phyloP scores from a whole-genome alignment of 1,140 invertebrate species.

The Pantala flavescens region DNA sequence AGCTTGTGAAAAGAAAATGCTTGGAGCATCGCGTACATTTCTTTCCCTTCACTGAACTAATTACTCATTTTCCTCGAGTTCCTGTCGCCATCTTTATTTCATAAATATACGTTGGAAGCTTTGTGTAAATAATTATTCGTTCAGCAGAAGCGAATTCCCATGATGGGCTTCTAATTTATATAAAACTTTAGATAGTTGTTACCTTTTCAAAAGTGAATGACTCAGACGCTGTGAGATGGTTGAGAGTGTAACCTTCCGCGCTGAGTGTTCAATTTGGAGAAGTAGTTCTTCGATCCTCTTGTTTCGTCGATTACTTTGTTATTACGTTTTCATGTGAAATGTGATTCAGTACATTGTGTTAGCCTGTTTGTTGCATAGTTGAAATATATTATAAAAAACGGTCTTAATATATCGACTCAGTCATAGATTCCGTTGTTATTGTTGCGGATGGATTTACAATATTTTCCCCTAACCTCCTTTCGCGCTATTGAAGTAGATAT shows the following conservation, averaged over 20 bases:
- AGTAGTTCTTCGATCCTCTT: conserved; percentile 21
- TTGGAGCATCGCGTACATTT: background rate
- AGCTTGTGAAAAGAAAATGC: too few species aligned
- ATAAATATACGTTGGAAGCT: background rate
- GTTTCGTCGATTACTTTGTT: conserved; percentile 20
- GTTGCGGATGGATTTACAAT: conserved; percentile 40
- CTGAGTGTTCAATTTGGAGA: conserved; percentile 24
- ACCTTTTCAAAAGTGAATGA: conserved; percentile 23
- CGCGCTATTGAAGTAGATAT: conserved; percentile 54
- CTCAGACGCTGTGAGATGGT: conserved; percentile 21
- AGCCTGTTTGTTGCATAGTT: conserved; percentile 17
- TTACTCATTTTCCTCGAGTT: background rate
- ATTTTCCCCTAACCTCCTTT: conserved; percentile 56
- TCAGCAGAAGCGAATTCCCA: too few species aligned
- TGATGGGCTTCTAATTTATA: too few species aligned
- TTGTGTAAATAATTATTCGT: too few species aligned
- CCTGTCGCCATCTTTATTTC: background rate
- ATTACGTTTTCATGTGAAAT: conserved; percentile 17
- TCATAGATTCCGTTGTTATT: conserved; percentile 22
- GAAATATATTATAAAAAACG: conserved; percentile 13
- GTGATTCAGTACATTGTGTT: conserved; percentile 17
- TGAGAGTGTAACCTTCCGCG: conserved; percentile 20
- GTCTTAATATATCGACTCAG: conserved; percentile 13
- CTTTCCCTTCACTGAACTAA: background rate
- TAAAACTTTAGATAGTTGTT: background rate